Conservation (phyloP, 2,113 vertebrate genomes). For the Zapornia atra region DNA sequence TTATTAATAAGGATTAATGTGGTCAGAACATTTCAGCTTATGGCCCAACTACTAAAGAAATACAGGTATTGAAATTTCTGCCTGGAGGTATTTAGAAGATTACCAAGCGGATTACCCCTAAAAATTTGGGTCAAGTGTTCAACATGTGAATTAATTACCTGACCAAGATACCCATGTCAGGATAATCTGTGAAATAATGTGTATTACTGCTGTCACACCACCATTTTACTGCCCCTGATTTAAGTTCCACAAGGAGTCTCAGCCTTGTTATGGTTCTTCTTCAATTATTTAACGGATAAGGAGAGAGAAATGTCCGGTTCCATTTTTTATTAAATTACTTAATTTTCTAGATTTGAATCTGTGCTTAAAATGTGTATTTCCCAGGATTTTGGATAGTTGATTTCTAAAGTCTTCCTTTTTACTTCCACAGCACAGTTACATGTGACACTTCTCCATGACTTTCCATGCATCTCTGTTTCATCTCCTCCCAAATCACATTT, state of each 20-base stretch:
- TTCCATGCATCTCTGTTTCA: not conserved
- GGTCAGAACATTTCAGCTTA: slow-evolving; percentile 26
- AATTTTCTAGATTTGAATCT: not conserved
- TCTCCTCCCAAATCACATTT: not conserved
- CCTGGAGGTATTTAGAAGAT: slow-evolving; percentile 41
- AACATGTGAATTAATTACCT: slow-evolving; percentile 11
- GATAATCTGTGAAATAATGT: slow-evolving; percentile 46
- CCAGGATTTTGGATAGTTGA: not conserved
- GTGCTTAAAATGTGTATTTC: not conserved
- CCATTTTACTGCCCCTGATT: not conserved
- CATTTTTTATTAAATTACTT: not conserved
- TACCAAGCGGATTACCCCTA: slow-evolving; percentile 20
- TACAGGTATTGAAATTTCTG: slow-evolving; percentile 28
- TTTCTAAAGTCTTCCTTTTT: not conserved
- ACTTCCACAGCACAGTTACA: not conserved
- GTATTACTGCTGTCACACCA: slow-evolving; percentile 6
- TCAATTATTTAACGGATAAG: slow-evolving; percentile 5
- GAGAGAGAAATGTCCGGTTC: not conserved
- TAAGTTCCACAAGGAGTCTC: not conserved
- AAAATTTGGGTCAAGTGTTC: slow-evolving; percentile 30
- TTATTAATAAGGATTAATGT: slow-evolving; percentile 49
- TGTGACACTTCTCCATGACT: not conserved
- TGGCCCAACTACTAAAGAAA: not conserved
- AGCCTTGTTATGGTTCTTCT: not conserved
- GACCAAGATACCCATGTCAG: not conserved